Conservation (phyloP, 2,888 invertebrate genomes). For the Congeria kusceri region DNA sequence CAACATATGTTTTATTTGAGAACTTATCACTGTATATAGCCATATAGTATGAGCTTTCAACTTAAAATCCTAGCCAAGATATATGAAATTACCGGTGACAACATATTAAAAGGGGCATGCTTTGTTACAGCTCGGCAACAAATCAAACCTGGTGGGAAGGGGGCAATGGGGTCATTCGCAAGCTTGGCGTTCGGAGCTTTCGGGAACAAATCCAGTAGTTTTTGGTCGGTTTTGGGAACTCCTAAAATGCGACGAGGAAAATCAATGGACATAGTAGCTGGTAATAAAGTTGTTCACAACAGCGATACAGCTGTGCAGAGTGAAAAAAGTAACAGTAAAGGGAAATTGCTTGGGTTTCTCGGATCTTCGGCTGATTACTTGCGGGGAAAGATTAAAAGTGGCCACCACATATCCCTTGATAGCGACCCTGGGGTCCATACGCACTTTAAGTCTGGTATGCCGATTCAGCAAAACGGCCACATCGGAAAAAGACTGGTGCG, state of each 20-base stretch:
- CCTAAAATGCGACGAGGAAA: conserved; percentile 69
- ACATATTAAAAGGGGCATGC: neutral
- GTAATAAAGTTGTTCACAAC: conserved; percentile 43
- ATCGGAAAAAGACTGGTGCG: conserved; percentile 51
- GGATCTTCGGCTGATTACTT: conserved; percentile 62
- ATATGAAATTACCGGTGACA: neutral
- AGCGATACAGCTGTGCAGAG: conserved; percentile 16
- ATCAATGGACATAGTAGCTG: conserved; percentile 59
- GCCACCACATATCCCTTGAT: conserved; percentile 50
- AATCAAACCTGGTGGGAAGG: conserved; percentile 63
- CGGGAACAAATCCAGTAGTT: conserved; percentile 65
- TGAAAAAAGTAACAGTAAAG: conserved; percentile 51
- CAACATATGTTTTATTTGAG: no score
- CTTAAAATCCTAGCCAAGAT: neutral
- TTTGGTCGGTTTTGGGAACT: conserved; percentile 70
- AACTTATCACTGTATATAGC: no score
- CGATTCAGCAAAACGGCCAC: conserved; percentile 56
- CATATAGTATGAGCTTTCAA: no score
- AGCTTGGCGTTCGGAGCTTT: conserved; percentile 70
- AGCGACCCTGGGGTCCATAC: conserved; percentile 49
- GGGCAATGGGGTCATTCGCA: conserved; percentile 72
- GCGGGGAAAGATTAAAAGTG: conserved; percentile 48
- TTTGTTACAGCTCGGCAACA: conserved; percentile 60
- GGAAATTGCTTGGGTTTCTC: conserved; percentile 54
- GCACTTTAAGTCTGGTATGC: conserved; percentile 29